phyloP scores from a whole-genome alignment of 2,797 vertebrate genomes.

The Falco rusticolus region DNA sequence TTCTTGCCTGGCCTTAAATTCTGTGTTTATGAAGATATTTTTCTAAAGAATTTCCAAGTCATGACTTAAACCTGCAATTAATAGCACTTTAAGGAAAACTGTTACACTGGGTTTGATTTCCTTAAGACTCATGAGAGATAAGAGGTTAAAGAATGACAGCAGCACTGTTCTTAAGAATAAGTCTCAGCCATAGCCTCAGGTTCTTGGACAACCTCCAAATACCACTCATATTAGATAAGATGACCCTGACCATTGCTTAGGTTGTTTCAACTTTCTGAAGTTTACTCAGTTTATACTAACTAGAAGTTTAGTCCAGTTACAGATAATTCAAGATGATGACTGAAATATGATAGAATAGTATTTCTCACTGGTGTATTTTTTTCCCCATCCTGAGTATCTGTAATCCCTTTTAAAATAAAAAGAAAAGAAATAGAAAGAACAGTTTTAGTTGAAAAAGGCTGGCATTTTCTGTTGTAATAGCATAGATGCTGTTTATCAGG shows the following conservation, averaged over 20 bases:
- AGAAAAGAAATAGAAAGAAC: fast-evolving
- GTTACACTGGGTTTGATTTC: slow-evolving; percentile 8
- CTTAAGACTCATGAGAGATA: neutral
- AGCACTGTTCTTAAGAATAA: neutral
- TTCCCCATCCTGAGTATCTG: neutral
- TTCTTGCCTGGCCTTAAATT: neutral
- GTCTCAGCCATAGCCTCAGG: neutral
- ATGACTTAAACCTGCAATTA: slow-evolving; percentile 13
- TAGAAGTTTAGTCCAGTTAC: neutral
- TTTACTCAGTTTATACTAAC: neutral
- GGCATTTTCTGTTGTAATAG: neutral
- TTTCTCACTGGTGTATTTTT: neutral
- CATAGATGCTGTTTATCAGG: neutral
- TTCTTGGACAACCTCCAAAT: slow-evolving; percentile 31
- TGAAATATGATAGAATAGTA: neutral
- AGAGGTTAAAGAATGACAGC: neutral
- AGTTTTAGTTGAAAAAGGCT: neutral
- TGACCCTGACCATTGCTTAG: neutral
- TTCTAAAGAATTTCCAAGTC: slow-evolving; percentile 2
- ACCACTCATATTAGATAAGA: neutral
- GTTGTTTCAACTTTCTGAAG: neutral
- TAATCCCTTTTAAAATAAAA: neutral
- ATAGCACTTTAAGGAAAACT: neutral
- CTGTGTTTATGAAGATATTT: neutral
- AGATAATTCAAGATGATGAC: neutral